These are phyloP conservation scores for Montipora capricornis DNA, from an alignment of 64 coral and sea anemone genomes.

Conservation along the genomic window DNA sequence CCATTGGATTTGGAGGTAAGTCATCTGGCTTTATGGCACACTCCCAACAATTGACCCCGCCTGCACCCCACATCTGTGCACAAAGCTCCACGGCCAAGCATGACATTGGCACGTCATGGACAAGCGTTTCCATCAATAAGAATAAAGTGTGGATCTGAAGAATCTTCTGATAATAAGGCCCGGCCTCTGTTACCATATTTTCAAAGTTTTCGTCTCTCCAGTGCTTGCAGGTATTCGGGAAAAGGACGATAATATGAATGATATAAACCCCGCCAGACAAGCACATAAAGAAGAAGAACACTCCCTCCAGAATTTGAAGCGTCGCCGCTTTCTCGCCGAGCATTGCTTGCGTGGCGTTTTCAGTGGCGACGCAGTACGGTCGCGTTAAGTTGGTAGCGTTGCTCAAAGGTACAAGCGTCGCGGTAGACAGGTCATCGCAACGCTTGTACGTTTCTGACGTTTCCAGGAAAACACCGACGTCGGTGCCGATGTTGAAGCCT, in stretches of 20 bases:
- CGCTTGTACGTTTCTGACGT: conserved; percentile 69
- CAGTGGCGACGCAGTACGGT: conserved; percentile 72
- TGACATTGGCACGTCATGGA: conserved; percentile 92
- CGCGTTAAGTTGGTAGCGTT: conserved; percentile 74
- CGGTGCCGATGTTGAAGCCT: conserved; percentile 95
- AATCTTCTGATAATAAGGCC: conserved; percentile 88
- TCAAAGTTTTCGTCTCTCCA: conserved; percentile 92
- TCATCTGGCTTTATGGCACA: conserved; percentile 53
- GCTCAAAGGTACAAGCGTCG: conserved; percentile 41
- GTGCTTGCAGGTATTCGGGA: conserved; percentile 91
- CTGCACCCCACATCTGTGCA: conserved; percentile 89
- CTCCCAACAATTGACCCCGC: conserved; percentile 94
- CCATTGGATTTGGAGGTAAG: conserved; percentile 49
- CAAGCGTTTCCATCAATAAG: conserved; percentile 78
- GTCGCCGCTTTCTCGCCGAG: conserved; percentile 66
- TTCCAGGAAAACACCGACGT: conserved; percentile 94
- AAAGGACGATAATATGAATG: conserved; percentile 79
- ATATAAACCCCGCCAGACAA: conserved; percentile 85
- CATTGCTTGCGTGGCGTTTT: conserved; percentile 67
- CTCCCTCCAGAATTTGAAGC: conserved; percentile 73
- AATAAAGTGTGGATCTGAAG: conserved; percentile 88
- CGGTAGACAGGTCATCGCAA: conserved; percentile 76
- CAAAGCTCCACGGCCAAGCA: conserved; percentile 89
- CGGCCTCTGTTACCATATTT: conserved; percentile 78
- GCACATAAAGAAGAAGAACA: conserved; percentile 94